phyloP scores from a whole-genome alignment of 2,797 vertebrate species.

The Steatocranus sp. region DNA sequence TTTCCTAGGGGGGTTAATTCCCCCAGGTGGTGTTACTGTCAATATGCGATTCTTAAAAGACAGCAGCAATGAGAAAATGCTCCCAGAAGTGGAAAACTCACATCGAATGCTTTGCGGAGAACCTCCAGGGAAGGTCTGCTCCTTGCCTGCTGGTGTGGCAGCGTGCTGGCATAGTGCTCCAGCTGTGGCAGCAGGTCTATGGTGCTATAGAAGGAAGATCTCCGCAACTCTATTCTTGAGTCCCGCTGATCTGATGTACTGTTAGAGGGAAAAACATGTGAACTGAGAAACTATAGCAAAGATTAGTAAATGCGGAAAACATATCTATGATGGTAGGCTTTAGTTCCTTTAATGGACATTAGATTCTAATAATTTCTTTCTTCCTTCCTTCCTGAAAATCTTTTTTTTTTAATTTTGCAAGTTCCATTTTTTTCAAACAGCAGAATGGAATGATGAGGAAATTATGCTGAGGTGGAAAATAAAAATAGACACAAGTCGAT shows the following conservation, averaged over 20 bases:
- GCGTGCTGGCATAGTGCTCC: conserved; percentile 62
- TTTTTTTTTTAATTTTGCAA: neutral
- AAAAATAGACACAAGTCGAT: neutral
- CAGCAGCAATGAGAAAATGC: neutral
- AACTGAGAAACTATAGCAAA: neutral
- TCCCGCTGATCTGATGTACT: conserved; percentile 3
- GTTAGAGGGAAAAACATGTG: neutral
- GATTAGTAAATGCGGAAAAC: neutral
- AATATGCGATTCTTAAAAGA: accelerated
- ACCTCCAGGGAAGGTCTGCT: conserved; percentile 63
- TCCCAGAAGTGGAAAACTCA: neutral
- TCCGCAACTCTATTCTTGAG: conserved; percentile 23
- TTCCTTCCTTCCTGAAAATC: neutral
- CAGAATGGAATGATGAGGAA: neutral
- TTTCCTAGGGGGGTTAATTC: neutral
- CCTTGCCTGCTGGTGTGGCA: conserved; percentile 16
- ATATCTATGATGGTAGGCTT: neutral
- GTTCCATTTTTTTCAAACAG: neutral
- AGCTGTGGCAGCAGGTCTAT: conserved; percentile 62
- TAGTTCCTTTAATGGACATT: neutral
- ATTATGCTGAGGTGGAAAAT: neutral
- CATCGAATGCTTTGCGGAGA: conserved; percentile 59
- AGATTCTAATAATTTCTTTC: neutral
- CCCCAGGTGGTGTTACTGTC: too few relatives aligned
- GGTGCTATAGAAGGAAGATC: conserved; percentile 71